Base-by-base conservation (phyloP, 2,888 invertebrate species). In the Therioaphis trifolii region DNA sequence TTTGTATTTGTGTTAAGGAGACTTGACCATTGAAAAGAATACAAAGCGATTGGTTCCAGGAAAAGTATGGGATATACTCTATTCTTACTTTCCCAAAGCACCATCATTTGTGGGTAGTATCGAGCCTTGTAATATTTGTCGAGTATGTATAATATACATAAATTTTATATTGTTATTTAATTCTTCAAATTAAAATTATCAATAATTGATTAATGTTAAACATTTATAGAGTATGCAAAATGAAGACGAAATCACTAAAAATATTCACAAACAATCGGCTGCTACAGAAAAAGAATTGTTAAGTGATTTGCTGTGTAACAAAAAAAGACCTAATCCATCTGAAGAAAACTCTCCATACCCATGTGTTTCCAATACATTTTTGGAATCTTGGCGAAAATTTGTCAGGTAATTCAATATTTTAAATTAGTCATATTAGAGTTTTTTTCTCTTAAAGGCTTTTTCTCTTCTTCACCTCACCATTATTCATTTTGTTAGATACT, bases 11-110 rank as follows among this genome's bases (percentile, higher is more conserved):
- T 52, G 86, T 85, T 43, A 85, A 89, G 89, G 88, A 52, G 87
- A 88, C 35, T 86, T 90, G 46, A 87, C 86, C 72, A 87, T 88
- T 5, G 89, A 90, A 80, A 87, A 87, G 72, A 87, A 86, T 24
- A 86, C 87, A 77, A 88, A 91, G 74, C 89, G 90, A 86, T 87
- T 91, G 43, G 89, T 92, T 12, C 89, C 91, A 0, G 86, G 87
- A 9, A 88, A 88, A 85, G 90, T 90, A 2, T 92, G 92, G 92
- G 85, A 87, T 40, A 89, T 91, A 84, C 87, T 92, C 27, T 88
- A 88, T 85, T 89, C 89, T 78, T 91, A 90, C 86, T 90, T 90
- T 86, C 89, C 89, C 14, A 87, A 87, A 61, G 87, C 88, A n/a
- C 88, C 88, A 79, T 88, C 89, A 84, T 90, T 90, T 85, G 77